These are phyloP conservation scores for Daktulosphaira vitifoliae DNA, from an alignment of 1,140 invertebrate genomes.

Conservation along the genomic window DNA sequence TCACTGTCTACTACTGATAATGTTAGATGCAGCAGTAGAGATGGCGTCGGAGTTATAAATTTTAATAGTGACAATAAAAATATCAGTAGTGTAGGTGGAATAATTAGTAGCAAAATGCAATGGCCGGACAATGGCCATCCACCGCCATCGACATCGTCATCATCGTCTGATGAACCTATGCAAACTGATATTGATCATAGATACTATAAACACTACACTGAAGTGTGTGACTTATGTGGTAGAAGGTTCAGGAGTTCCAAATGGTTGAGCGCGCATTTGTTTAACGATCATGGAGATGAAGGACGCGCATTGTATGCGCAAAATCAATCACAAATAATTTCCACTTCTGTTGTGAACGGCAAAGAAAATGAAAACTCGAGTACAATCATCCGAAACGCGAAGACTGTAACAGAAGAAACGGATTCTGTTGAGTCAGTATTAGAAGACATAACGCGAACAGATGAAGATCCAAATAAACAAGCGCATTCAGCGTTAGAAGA, in stretches of 20 bases:
- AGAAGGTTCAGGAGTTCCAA: conserved; percentile 80
- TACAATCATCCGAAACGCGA: background rate
- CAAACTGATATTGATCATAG: conserved; percentile 40
- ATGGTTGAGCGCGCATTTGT: conserved; percentile 79
- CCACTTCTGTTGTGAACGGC: too few species aligned
- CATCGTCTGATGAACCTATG: conserved; percentile 34
- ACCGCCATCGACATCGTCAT: conserved; percentile 24
- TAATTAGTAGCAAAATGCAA: background rate
- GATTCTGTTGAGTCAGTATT: background rate
- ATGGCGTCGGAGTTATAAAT: conserved; percentile 45
- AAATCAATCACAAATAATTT: too few species aligned
- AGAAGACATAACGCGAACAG: too few species aligned
- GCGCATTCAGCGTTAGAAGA: too few species aligned
- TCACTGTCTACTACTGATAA: too few species aligned
- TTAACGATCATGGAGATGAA: conserved; percentile 72
- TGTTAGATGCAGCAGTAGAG: too few species aligned
- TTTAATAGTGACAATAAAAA: background rate
- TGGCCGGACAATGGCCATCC: background rate
- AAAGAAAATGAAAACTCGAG: conserved; percentile 49
- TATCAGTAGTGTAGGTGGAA: too few species aligned
- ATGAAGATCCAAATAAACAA: too few species aligned
- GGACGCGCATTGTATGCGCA: too few species aligned
- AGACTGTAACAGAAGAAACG: background rate
- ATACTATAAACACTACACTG: conserved; percentile 62
- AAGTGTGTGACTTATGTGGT: conserved; percentile 77